Conservation (phyloP, 2,888 invertebrate species). For the Plebejus anna region DNA sequence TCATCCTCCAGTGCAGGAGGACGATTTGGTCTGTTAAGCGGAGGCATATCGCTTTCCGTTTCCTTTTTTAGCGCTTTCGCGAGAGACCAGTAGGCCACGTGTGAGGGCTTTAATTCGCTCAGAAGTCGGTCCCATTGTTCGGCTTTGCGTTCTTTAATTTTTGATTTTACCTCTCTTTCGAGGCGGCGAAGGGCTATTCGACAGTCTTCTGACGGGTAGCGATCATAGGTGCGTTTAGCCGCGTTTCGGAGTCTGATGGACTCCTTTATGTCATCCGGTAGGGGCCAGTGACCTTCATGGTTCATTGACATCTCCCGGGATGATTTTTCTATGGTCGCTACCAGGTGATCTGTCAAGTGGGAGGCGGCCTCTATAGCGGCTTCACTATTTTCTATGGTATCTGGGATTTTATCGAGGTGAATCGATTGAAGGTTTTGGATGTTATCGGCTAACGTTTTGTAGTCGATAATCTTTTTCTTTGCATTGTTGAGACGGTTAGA, state of each 20-base stretch:
- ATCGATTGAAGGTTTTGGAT: neutral
- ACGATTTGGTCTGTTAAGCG: neutral
- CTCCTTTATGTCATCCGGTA: conserved; percentile 14
- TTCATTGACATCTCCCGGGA: neutral
- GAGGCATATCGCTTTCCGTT: neutral
- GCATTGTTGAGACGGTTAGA: neutral
- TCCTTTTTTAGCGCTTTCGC: neutral
- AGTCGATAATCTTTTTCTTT: conserved; percentile 17
- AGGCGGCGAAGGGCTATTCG: too few relatives aligned
- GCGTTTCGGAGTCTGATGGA: neutral
- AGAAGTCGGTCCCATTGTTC: conserved; percentile 1
- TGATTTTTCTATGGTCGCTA: neutral
- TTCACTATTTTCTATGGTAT: neutral
- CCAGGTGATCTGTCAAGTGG: neutral
- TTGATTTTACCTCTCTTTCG: neutral
- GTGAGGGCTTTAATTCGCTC: neutral
- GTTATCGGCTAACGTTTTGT: neutral
- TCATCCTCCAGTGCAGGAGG: conserved; percentile 1
- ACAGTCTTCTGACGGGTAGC: too few relatives aligned
- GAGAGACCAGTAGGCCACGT: too few relatives aligned
- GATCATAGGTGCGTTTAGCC: too few relatives aligned
- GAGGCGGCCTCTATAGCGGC: neutral
- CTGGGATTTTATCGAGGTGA: neutral
- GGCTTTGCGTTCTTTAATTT: neutral
- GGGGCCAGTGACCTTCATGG: neutral